Percentiles rank a stretch among this genome's conserved stretches.
phyloP scores from a whole-genome alignment of 1,140 invertebrate species.

The Grapholita molesta region DNA sequence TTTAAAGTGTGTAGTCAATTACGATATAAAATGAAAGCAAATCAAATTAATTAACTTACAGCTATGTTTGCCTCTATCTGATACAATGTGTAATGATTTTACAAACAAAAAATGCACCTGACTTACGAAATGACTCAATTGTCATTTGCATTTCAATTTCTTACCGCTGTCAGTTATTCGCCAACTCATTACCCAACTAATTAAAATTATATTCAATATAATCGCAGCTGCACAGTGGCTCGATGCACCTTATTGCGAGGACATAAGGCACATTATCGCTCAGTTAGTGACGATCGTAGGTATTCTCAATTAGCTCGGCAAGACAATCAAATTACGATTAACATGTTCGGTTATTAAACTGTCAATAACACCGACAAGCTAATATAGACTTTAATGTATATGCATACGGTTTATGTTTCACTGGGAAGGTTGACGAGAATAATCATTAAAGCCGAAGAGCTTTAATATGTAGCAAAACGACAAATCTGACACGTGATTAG shows the following conservation, averaged over 20 bases:
- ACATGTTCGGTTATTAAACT: conserved; percentile 37
- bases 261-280: too few relatives aligned
- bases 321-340: conserved; percentile 33
- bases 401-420: background rate
- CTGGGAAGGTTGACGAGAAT: conserved; percentile 36
- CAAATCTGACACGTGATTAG: conserved; percentile 76
- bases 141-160: background rate
- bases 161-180: background rate
- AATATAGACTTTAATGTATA: background rate
- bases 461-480: conserved; percentile 54
- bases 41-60: too few relatives aligned
- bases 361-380: conserved; percentile 18
- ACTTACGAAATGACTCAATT: background rate
- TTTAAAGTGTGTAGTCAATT: too few relatives aligned
- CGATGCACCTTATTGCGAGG: too few relatives aligned
- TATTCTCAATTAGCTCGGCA: conserved; percentile 19
- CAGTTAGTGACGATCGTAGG: too few relatives aligned
- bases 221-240: too few relatives aligned
- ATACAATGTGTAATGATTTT: too few relatives aligned
- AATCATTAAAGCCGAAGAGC: conserved; percentile 58
- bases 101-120: background rate
- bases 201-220: conserved; percentile 15
- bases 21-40: too few relatives aligned
- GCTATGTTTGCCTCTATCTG: too few relatives aligned
- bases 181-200: conserved; percentile 17